These are phyloP conservation scores for Sander vitreus DNA, from an alignment of 2,113 vertebrate genomes.

Conservation along the genomic window DNA sequence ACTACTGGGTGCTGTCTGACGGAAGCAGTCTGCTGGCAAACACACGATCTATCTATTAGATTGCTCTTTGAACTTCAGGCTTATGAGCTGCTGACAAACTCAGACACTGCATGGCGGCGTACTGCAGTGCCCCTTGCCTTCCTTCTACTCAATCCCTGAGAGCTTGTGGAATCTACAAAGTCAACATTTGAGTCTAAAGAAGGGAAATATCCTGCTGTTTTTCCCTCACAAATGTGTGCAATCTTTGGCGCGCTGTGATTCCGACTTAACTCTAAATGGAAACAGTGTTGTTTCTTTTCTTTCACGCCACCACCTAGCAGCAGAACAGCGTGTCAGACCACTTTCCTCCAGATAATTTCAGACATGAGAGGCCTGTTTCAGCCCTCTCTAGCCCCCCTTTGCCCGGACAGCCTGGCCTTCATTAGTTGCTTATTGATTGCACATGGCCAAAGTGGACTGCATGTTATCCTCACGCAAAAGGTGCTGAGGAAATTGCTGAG, in stretches of 20 bases:
- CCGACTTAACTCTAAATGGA: slow-evolving; percentile 80
- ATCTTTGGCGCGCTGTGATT: slow-evolving; percentile 76
- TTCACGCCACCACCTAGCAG: slow-evolving; percentile 70
- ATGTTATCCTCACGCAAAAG: slow-evolving; percentile 85
- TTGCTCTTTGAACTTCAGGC: slow-evolving; percentile 80
- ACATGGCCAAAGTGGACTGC: slow-evolving; percentile 80
- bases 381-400: slow-evolving; percentile 56
- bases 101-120: slow-evolving; percentile 72
- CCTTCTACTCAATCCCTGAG: slow-evolving; percentile 77
- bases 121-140: slow-evolving; percentile 75
- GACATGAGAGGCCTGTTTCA: slow-evolving; percentile 73
- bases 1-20: slow-evolving; percentile 78
- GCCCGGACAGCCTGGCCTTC: slow-evolving; percentile 80
- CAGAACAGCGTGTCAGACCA: slow-evolving; percentile 78
- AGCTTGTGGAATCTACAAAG: slow-evolving; percentile 80
- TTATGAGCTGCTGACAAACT: slow-evolving; percentile 76
- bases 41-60: slow-evolving; percentile 77
- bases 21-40: slow-evolving; percentile 78
- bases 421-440: slow-evolving; percentile 89
- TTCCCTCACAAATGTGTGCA: slow-evolving; percentile 71
- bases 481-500: slow-evolving; percentile 87
- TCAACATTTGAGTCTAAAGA: slow-evolving; percentile 76
- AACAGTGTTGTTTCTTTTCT: slow-evolving; percentile 82
- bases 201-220: slow-evolving; percentile 80
- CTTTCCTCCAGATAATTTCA: slow-evolving; percentile 82